Evolutionary conservation across 2,113 vertebrate genomes (phyloP).

Genomic region (Gambusia affinis): DNA sequence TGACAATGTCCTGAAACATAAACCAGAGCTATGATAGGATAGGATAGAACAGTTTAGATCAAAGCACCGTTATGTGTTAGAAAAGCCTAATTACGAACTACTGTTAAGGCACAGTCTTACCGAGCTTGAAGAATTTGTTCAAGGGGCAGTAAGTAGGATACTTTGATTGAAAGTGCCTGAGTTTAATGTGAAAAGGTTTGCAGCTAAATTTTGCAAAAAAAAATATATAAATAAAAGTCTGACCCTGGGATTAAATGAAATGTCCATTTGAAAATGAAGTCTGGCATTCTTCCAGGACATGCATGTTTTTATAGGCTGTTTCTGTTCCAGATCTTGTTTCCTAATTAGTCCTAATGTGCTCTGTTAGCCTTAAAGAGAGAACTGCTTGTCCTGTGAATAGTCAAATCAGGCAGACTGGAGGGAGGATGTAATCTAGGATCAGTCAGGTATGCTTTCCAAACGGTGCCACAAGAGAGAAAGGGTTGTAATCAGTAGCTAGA

Average conservation of each 20-base stretch:
- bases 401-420: slow-evolving; percentile 52
- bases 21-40: too few species aligned
- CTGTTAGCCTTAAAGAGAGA: slow-evolving; percentile 33
- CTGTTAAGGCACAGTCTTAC: background rate
- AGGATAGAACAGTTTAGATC: too few species aligned
- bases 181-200: slow-evolving; percentile 10
- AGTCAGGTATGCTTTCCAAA: slow-evolving; percentile 70
- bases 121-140: background rate
- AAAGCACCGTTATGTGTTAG: too few species aligned
- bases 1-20: background rate
- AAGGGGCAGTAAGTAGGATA: background rate
- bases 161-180: slow-evolving; percentile 18
- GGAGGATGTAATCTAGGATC: slow-evolving; percentile 60
- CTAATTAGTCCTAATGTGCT: slow-evolving; percentile 52
- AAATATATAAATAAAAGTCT: slow-evolving; percentile 16
- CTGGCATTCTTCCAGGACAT: slow-evolving; percentile 9
- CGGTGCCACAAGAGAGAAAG: slow-evolving; percentile 30
- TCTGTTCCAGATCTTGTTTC: slow-evolving; percentile 46
- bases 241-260: slow-evolving; percentile 35
- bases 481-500: slow-evolving; percentile 59
- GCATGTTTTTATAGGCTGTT: slow-evolving; percentile 28
- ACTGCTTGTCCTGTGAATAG: slow-evolving; percentile 54
- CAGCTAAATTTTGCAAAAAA: slow-evolving; percentile 31
- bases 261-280: slow-evolving; percentile 25
- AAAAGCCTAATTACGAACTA: background rate